Conservation (phyloP, 2,888 invertebrate species). For the Agrilus biguttatus region DNA sequence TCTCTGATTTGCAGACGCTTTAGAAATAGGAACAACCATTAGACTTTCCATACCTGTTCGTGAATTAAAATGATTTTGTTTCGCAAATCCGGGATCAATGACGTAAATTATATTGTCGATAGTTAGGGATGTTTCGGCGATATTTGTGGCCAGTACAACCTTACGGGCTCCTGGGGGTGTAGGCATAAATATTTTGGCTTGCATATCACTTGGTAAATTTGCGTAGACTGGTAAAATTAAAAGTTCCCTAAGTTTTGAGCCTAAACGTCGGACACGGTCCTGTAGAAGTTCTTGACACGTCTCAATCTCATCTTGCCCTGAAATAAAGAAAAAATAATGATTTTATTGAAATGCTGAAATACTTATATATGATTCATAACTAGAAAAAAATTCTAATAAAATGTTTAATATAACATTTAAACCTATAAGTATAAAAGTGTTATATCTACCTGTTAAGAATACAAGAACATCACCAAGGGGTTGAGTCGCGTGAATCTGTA, state of each 20-base stretch:
- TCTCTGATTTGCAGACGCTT: constrained; percentile 94
- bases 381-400: no score
- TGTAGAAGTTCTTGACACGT: constrained; percentile 78
- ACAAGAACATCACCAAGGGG: constrained; percentile 91
- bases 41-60: constrained; percentile 97
- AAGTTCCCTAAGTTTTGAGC: constrained; percentile 84
- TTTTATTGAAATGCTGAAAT: no score
- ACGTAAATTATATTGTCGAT: constrained; percentile 99
- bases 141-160: constrained; percentile 95
- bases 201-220: constrained; percentile 96
- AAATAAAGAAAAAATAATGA: no score
- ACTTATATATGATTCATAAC: no score
- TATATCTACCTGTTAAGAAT: constrained; percentile 66
- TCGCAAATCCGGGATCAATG: constrained; percentile 98
- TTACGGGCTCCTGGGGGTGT: constrained; percentile 94
- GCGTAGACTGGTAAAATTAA: constrained; percentile 94
- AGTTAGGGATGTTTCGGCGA: constrained; percentile 96
- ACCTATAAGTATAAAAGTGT: no score
- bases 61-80: constrained; percentile 97
- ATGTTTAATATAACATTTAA: no score
- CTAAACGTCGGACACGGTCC: constrained; percentile 82
- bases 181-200: constrained; percentile 96
- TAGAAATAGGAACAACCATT: constrained; percentile 96
- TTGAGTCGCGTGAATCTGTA: constrained; percentile 97
- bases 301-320: constrained; percentile 69